Conservation (phyloP, 2,797 vertebrate species). For the Smutsia temminckii region DNA sequence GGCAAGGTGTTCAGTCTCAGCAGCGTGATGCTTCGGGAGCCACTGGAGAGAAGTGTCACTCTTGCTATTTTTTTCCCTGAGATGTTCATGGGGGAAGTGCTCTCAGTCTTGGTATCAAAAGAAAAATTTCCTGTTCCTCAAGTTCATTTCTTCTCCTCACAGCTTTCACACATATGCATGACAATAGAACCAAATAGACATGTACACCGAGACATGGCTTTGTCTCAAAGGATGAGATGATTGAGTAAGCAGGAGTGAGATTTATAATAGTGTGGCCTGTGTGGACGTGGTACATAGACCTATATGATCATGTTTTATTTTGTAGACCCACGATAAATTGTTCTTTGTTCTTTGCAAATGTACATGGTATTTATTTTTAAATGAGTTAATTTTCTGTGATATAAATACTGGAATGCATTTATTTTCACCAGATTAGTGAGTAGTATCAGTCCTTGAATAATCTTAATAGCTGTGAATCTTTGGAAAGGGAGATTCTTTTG, state of each 20-base stretch:
- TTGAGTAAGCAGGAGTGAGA: background rate
- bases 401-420: background rate
- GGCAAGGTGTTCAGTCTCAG: slow-evolving; percentile 83
- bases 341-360: slow-evolving; percentile 4
- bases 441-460: slow-evolving; percentile 28
- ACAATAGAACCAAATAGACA: background rate
- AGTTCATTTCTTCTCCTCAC: background rate
- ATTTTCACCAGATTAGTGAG: background rate
- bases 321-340: background rate
- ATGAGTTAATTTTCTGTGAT: background rate
- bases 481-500: slow-evolving; percentile 50
- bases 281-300: background rate
- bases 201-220: background rate
- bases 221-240: background rate
- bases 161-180: background rate
- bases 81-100: background rate
- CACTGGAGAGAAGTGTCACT: slow-evolving; percentile 73
- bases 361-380: background rate
- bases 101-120: background rate
- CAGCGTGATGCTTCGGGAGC: slow-evolving; percentile 68
- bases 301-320: background rate
- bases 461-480: slow-evolving; percentile 41
- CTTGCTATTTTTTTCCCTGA: slow-evolving; percentile 49
- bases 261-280: background rate
- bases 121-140: background rate